These are phyloP conservation scores for Dasypolia templi DNA, from an alignment of 2,888 invertebrate genomes.

Conservation along the genomic window DNA sequence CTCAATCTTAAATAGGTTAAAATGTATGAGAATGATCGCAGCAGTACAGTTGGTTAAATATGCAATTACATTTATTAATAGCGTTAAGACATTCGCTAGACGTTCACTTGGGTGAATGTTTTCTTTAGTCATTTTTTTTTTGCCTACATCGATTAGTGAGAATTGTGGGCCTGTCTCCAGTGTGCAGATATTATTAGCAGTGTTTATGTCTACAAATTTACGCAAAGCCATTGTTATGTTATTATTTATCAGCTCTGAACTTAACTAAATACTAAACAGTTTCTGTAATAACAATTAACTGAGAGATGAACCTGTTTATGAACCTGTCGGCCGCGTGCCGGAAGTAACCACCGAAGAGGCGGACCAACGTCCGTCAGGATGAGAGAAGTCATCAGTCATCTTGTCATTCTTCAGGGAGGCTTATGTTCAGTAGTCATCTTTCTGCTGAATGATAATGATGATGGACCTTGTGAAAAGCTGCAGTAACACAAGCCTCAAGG, in stretches of 20 bases:
- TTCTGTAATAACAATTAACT: neutral
- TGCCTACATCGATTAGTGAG: slow-evolving; percentile 22
- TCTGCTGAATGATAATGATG: neutral
- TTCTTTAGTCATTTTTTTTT: slow-evolving; percentile 35
- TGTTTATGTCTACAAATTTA: neutral
- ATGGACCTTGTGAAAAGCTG: neutral
- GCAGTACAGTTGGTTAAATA: slow-evolving; percentile 64
- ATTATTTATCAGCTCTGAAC: slow-evolving; percentile 3
- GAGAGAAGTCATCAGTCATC: too few species aligned
- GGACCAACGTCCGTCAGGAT: too few species aligned
- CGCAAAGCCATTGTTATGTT: neutral
- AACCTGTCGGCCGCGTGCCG: too few species aligned
- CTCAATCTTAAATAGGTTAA: slow-evolving; percentile 57
- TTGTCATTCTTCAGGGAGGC: neutral
- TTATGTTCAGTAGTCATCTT: neutral
- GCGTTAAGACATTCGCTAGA: slow-evolving; percentile 54
- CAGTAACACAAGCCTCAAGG: neutral
- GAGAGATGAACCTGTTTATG: too few species aligned
- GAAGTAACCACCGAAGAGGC: too few species aligned
- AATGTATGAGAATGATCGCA: slow-evolving; percentile 52
- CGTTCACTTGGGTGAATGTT: slow-evolving; percentile 45
- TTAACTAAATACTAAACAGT: neutral
- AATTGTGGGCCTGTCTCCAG: slow-evolving; percentile 22
- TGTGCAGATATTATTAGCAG: slow-evolving; percentile 27
- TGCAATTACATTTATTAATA: slow-evolving; percentile 35